A percentile compares a stretch with the other conserved stretches of the same genome.
These are phyloP conservation scores for Drosophila pseudotakahashii DNA, from an alignment of 2,888 invertebrate genomes.

Conservation along the genomic window DNA sequence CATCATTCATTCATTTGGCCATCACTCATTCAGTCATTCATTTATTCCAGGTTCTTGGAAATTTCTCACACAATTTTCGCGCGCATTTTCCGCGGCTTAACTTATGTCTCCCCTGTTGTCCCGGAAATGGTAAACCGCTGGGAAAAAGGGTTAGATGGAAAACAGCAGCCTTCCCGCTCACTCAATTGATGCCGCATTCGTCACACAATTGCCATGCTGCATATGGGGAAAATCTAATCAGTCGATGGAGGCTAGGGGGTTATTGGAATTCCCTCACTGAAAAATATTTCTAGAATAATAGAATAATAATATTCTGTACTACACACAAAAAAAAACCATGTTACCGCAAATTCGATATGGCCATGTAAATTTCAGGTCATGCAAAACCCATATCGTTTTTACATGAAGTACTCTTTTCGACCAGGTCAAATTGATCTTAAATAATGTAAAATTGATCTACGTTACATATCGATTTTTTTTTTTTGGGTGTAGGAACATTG, in stretches of 20 bases:
- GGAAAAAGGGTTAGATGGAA: constrained; percentile 70
- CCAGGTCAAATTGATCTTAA: too few species aligned
- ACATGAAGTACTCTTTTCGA: too few species aligned
- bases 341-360: too few species aligned
- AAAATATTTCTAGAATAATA: neutral
- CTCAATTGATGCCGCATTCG: constrained; percentile 44
- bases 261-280: constrained; percentile 6
- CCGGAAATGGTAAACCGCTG: constrained; percentile 72
- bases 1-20: constrained; percentile 34
- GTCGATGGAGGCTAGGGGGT: neutral
- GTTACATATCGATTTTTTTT: too few species aligned
- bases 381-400: too few species aligned
- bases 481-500: too few species aligned
- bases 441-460: too few species aligned
- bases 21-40: constrained; percentile 34
- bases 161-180: constrained; percentile 23
- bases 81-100: constrained; percentile 53
- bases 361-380: too few species aligned
- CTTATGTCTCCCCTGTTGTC: constrained; percentile 19
- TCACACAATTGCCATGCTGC: constrained; percentile 35
- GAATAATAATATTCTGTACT: too few species aligned
- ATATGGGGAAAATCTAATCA: constrained; percentile 40
- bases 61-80: constrained; percentile 75
- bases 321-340: too few species aligned
- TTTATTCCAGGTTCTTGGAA: constrained; percentile 59